Base-by-base conservation (phyloP, 2,888 invertebrate genomes). In the Lasioglossum malachurum region DNA sequence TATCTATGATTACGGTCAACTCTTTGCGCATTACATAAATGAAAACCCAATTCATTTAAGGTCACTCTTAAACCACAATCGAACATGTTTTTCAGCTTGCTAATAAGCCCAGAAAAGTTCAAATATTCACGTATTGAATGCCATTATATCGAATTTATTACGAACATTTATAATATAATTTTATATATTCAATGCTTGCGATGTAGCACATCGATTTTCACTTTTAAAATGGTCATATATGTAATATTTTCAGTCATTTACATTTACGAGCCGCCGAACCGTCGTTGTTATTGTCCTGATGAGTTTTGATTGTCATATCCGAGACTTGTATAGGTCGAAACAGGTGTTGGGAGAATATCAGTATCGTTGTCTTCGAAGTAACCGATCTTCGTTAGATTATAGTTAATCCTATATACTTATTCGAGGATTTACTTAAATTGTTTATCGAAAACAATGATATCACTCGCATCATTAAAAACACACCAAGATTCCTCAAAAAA, bases 1-100 rank as follows among this genome's bases (percentile, higher is more conserved):
- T 23, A 49, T 49, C 49, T 49, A 49, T 7, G 82, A 78, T 78
- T 57, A 71, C 77, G 80, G 78, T 64, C 80, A 77, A 27, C 69
- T 8, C 38, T 49, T 73, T 38, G 46, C 46, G 69, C 49, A 35
- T 60, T 23, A 44, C 67, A 31, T 16, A 38, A 71, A 41, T 19
- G 35, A 38, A 19, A 27, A 12, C 0, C 16, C 4, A 14, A 46
- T 76, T 23, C 2, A 64, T 31, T 46, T 76, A 35, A 46, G 41
- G n/a, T 31, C 23, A n/a, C 35, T 38, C 10, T 12, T 44, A 12
- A 69, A 23, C 19, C 35, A 38, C 12, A 10, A 38, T 12, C 35
- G 5, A 38, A 35, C 1, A 23, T 38, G 23, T 19, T 14, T 64
- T 35, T 64, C 16, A 35, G 19, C 14, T 60, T 60, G 14, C 4